phyloP scores from a whole-genome alignment of 2,113 vertebrate genomes.

The Helogale parvula region DNA sequence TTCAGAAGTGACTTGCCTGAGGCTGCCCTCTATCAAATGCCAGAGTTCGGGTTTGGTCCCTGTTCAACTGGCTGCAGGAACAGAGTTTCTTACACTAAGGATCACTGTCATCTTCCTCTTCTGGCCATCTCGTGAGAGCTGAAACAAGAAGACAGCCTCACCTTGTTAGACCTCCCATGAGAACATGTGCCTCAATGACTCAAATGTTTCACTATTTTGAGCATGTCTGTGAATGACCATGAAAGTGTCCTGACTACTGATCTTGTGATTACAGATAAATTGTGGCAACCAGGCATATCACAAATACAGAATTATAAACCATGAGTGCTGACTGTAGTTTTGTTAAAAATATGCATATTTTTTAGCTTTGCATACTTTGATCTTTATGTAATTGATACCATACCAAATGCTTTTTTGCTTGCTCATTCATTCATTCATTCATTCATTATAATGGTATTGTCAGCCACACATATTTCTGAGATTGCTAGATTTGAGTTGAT shows the following conservation, averaged over 20 bases:
- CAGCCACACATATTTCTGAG: not conserved
- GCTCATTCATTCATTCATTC: not conserved
- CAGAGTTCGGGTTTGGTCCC: too few relatives aligned
- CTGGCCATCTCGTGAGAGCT: not conserved
- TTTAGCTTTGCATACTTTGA: not conserved
- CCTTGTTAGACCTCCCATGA: not conserved
- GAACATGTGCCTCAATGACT: not conserved
- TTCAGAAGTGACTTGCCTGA: not conserved
- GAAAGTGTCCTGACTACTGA: not conserved
- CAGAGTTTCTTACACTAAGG: rapidly evolving
- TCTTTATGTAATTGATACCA: not conserved
- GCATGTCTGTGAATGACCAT: rapidly evolving
- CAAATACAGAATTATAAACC: not conserved
- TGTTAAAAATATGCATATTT: not conserved
- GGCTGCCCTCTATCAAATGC: not conserved
- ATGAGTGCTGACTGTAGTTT: not conserved
- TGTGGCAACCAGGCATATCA: not conserved
- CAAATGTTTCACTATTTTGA: not conserved
- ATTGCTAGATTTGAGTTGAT: not conserved
- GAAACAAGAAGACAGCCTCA: rapidly evolving
- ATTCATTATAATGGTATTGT: not conserved
- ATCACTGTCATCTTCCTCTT: not conserved
- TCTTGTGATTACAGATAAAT: not conserved
- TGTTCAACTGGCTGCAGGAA: too few relatives aligned
- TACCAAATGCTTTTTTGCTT: not conserved